Percentiles rank a stretch among this genome's conserved stretches.
These are phyloP conservation scores for Rattus rattus DNA, from an alignment of 2,113 vertebrate species.

Conservation along the genomic window DNA sequence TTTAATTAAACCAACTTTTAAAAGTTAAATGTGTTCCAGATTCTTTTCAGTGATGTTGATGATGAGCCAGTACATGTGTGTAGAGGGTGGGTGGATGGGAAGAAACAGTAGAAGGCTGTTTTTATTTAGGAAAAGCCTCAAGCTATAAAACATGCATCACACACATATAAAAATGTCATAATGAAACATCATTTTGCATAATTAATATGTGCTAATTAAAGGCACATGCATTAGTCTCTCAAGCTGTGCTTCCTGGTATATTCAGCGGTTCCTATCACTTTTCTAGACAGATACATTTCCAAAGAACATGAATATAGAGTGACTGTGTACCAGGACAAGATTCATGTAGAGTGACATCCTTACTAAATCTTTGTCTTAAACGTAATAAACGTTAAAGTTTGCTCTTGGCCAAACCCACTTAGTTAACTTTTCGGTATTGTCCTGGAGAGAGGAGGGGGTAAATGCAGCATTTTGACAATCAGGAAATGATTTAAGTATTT, in stretches of 20 bases:
- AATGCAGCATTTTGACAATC: neutral
- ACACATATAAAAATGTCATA: slow-evolving; percentile 10
- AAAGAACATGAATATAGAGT: neutral
- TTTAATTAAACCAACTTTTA: slow-evolving; percentile 20
- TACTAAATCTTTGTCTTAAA: neutral
- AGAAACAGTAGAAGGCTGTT: neutral
- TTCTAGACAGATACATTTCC: neutral
- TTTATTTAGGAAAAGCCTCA: slow-evolving; percentile 64
- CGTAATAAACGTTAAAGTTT: neutral
- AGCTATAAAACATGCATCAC: slow-evolving; percentile 25
- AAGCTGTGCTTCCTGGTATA: neutral
- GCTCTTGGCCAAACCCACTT: neutral
- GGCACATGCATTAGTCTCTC: neutral
- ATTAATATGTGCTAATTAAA: slow-evolving; percentile 44
- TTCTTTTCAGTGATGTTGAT: slow-evolving; percentile 54
- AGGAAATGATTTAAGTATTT: too few relatives aligned
- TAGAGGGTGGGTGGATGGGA: neutral
- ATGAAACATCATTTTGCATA: slow-evolving; percentile 2
- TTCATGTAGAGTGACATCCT: neutral
- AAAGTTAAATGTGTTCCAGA: slow-evolving; percentile 48
- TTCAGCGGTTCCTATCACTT: neutral
- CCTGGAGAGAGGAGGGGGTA: neutral
- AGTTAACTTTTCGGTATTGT: neutral
- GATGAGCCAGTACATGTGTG: neutral
- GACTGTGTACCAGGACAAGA: neutral